Percentiles rank a stretch among this genome's conserved stretches.
phyloP scores from a whole-genome alignment of 2,888 invertebrate species.

The Caenorhabditis drosophilae region DNA sequence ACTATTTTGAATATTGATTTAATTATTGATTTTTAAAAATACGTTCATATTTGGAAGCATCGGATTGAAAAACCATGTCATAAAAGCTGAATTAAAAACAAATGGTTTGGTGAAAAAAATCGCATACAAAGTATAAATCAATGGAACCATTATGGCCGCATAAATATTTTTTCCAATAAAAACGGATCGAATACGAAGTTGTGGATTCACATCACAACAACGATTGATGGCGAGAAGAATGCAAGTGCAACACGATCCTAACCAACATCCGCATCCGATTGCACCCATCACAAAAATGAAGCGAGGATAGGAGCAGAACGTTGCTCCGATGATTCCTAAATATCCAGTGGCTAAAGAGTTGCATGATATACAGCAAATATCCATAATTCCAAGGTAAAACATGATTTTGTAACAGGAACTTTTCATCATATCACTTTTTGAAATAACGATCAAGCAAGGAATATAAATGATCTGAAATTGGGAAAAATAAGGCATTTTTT shows the following conservation, averaged over 20 bases:
- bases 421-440: slow-evolving; percentile 25
- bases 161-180: slow-evolving; percentile 23
- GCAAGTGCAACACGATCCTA: slow-evolving; percentile 31
- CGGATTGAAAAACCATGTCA: slow-evolving; percentile 41
- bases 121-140: slow-evolving; percentile 21
- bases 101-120: slow-evolving; percentile 24
- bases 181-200: slow-evolving; percentile 11
- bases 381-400: slow-evolving; percentile 24
- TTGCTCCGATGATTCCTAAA: slow-evolving; percentile 22
- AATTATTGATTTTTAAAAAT: too few relatives aligned
- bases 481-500: background rate
- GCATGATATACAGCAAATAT: slow-evolving; percentile 19
- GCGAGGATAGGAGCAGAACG: slow-evolving; percentile 15
- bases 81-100: slow-evolving; percentile 19
- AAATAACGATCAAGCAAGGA: slow-evolving; percentile 20
- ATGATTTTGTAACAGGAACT: slow-evolving; percentile 37
- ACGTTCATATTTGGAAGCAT: slow-evolving; percentile 6
- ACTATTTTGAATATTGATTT: background rate
- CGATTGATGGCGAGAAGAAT: slow-evolving; percentile 29
- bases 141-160: slow-evolving; percentile 9
- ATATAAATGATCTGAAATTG: slow-evolving; percentile 18
- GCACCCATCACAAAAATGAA: slow-evolving; percentile 26
- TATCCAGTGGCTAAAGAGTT: slow-evolving; percentile 27
- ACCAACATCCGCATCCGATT: slow-evolving; percentile 35
- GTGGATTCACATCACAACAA: slow-evolving; percentile 30